These are phyloP conservation scores for Gymnosoma rotundatum DNA, from an alignment of 2,888 invertebrate species.

Conservation along the genomic window DNA sequence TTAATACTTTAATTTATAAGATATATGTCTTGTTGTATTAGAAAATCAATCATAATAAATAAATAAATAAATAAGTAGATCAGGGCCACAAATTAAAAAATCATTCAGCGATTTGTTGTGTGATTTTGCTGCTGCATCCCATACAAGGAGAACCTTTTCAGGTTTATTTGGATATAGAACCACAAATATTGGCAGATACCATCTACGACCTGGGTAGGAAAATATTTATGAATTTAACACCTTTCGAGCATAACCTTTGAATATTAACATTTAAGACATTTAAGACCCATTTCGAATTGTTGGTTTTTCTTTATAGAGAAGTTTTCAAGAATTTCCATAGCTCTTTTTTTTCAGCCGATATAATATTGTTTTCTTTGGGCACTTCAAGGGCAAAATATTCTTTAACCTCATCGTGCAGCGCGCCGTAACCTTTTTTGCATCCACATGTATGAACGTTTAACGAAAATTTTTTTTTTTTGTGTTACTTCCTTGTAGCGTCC, in stretches of 20 bases:
- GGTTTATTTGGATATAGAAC: not conserved
- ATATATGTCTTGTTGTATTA: no score
- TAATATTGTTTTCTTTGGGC: slow-evolving; percentile 45
- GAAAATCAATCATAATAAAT: no score
- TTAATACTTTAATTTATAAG: no score
- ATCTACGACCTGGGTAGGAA: not conserved
- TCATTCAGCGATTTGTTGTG: no score
- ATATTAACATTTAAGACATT: no score
- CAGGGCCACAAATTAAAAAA: no score
- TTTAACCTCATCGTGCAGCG: slow-evolving; percentile 62
- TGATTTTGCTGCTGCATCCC: slow-evolving; percentile 13
- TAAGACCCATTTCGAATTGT: slow-evolving; percentile 44
- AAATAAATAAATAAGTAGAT: no score
- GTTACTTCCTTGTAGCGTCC: no score
- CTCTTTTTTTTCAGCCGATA: slow-evolving; percentile 62
- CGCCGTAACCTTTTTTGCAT: slow-evolving; percentile 45
- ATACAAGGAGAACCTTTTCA: not conserved
- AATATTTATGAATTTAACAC: not conserved
- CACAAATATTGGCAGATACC: slow-evolving; percentile 19
- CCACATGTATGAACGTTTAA: slow-evolving; percentile 62
- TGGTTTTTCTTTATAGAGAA: slow-evolving; percentile 26
- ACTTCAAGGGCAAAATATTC: slow-evolving; percentile 58
- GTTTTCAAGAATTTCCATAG: slow-evolving; percentile 50
- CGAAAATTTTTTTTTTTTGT: not conserved
- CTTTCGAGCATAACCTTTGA: no score